Evolutionary conservation across 1,140 invertebrate species (phyloP), one percentile per base, ranked within the genome.

Genomic region (Trachymyrmex septentrionalis): DNA sequence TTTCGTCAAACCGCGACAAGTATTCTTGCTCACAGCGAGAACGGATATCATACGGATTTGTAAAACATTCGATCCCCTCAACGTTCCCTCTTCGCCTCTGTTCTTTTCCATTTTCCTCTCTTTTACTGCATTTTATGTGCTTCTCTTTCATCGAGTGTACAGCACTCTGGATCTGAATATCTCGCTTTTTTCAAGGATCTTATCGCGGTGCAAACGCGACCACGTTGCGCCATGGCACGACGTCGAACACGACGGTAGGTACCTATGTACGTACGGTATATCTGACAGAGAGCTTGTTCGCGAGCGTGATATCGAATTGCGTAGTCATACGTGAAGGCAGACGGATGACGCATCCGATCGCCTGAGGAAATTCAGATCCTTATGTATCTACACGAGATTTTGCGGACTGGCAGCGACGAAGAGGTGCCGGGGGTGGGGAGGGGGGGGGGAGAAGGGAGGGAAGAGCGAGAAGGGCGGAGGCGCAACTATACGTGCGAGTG

Each of bases 321-420:
- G 92, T 94, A 94, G 93, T 94, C 94, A 93, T 90, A 94, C 93
- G 92, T 93, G 91, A 94, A 93, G 90, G 87, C 86, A 90, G 84
- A 88, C 89, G 77, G 73, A 88, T 88, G 84, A 91, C 82, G 82
- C 69, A 75, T 84, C 72, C 73, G 87, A 90, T 91, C 87, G 88
- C 81, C 78, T n/a, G 61, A 86, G 89, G 90, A 93, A 94, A 94
- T 94, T 93, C 93, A 90, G 90, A 93, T 93, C 92, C 88, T 88
- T 73, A 59, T 88, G 80, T 92, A 88, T 78, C 90, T 64, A 85
- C 88, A 87, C 87, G 72, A 88, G 90, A 93, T 93, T 93, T 92
- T 92, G 89, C 66, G 78, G 75, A 80, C 55, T 4, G 14, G 10
- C 16, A 24, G 3, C 1, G 57, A 9, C 34, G 14, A 14, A 3